These are phyloP conservation scores for Conus betulinus DNA, from an alignment of 1,140 invertebrate species.

Conservation along the genomic window DNA sequence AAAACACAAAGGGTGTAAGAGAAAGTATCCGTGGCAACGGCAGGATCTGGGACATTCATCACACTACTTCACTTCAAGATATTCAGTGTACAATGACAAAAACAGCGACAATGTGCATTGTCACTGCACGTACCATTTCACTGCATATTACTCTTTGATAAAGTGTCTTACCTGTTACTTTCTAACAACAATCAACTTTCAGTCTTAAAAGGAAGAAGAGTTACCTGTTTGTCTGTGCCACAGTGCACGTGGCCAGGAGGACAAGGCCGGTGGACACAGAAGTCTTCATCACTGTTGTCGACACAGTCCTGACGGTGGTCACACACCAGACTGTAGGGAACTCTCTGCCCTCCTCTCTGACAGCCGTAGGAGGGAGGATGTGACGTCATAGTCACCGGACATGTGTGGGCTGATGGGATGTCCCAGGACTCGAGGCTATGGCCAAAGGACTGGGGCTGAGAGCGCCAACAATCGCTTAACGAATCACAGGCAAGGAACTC, in stretches of 20 bases:
- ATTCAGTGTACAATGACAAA: too few relatives aligned
- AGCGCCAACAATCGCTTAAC: neutral
- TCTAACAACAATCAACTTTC: too few relatives aligned
- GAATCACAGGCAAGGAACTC: neutral
- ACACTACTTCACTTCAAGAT: too few relatives aligned
- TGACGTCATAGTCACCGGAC: neutral
- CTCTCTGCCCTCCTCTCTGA: neutral
- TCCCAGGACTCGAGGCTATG: neutral
- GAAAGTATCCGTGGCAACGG: too few relatives aligned
- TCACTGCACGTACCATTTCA: too few relatives aligned
- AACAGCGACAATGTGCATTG: too few relatives aligned
- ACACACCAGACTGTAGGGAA: constrained; percentile 8
- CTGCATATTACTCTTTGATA: too few relatives aligned
- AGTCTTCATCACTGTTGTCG: constrained; percentile 9
- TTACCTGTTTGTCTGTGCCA: too few relatives aligned
- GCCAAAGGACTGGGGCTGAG: neutral
- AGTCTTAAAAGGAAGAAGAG: too few relatives aligned
- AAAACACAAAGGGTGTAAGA: too few relatives aligned
- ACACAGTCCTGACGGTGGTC: neutral
- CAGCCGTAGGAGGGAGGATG: constrained; percentile 5
- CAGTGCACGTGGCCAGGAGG: neutral
- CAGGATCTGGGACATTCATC: too few relatives aligned
- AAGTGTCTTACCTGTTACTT: too few relatives aligned
- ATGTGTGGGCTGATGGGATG: neutral
- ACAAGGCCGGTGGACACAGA: neutral